These are phyloP conservation scores for Acropternis orthonyx DNA, from an alignment of 2,797 vertebrate genomes.

Conservation along the genomic window DNA sequence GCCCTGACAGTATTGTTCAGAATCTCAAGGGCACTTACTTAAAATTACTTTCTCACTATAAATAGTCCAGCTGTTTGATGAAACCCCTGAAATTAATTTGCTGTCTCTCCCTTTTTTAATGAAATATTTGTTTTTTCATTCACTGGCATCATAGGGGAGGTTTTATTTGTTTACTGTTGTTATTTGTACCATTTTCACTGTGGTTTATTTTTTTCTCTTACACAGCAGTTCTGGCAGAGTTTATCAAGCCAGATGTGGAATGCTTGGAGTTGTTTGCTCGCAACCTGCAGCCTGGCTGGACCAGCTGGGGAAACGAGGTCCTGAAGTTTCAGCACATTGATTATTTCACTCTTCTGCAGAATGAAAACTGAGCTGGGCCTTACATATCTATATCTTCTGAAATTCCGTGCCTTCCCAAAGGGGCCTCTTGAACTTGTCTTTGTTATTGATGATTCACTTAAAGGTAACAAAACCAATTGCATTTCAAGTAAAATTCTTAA, in stretches of 20 bases:
- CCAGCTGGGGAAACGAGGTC: slow-evolving; percentile 98
- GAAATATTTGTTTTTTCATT: slow-evolving; percentile 50
- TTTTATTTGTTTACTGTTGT: slow-evolving; percentile 35
- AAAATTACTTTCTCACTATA: slow-evolving; percentile 71
- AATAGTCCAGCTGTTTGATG: slow-evolving; percentile 69
- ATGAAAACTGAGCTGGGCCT: slow-evolving; percentile 36
- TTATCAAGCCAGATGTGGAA: slow-evolving; percentile 75
- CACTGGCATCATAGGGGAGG: slow-evolving; percentile 41
- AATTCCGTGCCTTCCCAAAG: not conserved
- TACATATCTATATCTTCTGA: not conserved
- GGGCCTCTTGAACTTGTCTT: not conserved
- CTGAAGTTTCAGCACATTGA: slow-evolving; percentile 91
- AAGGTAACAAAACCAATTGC: not conserved
- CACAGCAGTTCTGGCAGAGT: slow-evolving; percentile 87
- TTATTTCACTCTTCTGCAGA: slow-evolving; percentile 79
- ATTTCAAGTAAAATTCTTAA: not conserved
- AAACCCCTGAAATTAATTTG: slow-evolving; percentile 75
- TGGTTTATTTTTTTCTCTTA: not conserved
- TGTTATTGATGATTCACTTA: not conserved
- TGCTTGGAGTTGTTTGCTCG: slow-evolving; percentile 94
- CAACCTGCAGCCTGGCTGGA: slow-evolving; percentile 92
- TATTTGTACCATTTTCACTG: slow-evolving; percentile 29
- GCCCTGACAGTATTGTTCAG: slow-evolving; percentile 58
- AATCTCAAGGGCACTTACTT: slow-evolving; percentile 70
- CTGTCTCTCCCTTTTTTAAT: slow-evolving; percentile 52